phyloP scores from a whole-genome alignment of 2,797 vertebrate genomes.

The Tangara arthus region DNA sequence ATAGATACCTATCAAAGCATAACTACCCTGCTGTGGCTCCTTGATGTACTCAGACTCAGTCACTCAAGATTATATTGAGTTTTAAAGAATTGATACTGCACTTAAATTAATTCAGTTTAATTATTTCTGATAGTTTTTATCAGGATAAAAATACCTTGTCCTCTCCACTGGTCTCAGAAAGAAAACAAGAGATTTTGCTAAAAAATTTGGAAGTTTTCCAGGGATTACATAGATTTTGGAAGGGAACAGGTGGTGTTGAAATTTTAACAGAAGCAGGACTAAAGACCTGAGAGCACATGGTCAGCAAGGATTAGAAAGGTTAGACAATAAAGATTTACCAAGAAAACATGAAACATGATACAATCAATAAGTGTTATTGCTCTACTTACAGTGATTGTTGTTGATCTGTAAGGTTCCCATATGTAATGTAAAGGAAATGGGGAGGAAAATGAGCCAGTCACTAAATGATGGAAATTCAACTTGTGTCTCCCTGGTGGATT shows the following conservation, averaged over 20 bases:
- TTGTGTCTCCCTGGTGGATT: neutral
- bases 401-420: slow-evolving; percentile 4
- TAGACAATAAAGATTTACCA: slow-evolving; percentile 24
- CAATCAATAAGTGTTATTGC: slow-evolving; percentile 2
- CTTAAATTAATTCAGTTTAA: neutral
- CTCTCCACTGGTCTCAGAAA: neutral
- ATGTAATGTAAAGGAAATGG: slow-evolving; percentile 47
- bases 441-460: slow-evolving; percentile 45
- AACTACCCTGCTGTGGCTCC: neutral
- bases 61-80: neutral
- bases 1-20: neutral
- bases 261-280: neutral
- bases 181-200: neutral
- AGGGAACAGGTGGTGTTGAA: neutral
- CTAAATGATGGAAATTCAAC: slow-evolving; percentile 33
- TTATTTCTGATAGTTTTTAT: neutral
- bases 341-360: neutral
- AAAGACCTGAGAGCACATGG: neutral
- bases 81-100: neutral
- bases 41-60: neutral
- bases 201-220: neutral
- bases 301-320: slow-evolving; percentile 14
- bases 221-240: neutral
- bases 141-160: neutral
- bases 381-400: slow-evolving; percentile 16